Percentiles rank a stretch among this genome's conserved stretches.
phyloP scores from a whole-genome alignment of 2,113 vertebrate genomes.

The Planiliza haematocheilus region DNA sequence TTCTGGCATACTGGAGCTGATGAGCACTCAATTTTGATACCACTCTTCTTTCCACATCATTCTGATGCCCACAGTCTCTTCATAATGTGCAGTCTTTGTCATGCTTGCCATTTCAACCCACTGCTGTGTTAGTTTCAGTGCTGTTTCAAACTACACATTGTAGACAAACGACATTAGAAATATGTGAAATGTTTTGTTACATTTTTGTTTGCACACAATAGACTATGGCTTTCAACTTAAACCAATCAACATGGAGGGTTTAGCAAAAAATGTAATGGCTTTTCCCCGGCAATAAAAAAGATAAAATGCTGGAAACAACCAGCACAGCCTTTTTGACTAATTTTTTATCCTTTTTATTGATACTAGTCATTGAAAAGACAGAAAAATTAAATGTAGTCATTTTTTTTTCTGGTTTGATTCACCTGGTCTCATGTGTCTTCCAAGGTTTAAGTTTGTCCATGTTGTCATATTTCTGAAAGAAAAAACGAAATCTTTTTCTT shows the following conservation, averaged over 20 bases:
- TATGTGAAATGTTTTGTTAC: not conserved
- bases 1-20: not conserved
- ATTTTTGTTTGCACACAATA: not conserved
- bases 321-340: not conserved
- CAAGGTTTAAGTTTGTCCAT: too few relatives aligned
- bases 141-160: not conserved
- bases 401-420: too few relatives aligned
- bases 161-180: not conserved
- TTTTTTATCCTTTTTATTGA: too few relatives aligned
- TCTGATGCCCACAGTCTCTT: not conserved
- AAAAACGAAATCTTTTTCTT: too few relatives aligned
- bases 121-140: not conserved
- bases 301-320: not conserved
- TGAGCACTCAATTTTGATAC: not conserved
- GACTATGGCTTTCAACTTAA: not conserved
- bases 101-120: not conserved
- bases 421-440: too few relatives aligned
- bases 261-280: not conserved
- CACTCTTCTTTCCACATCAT: not conserved
- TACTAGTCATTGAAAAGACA: too few relatives aligned
- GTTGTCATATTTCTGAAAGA: too few relatives aligned
- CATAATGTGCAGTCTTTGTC: conserved; percentile 3
- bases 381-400: too few relatives aligned
- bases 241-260: not conserved
- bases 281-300: not conserved